Conservation (phyloP, 1,140 invertebrate genomes). For the Lepidotrigona ventralis region DNA sequence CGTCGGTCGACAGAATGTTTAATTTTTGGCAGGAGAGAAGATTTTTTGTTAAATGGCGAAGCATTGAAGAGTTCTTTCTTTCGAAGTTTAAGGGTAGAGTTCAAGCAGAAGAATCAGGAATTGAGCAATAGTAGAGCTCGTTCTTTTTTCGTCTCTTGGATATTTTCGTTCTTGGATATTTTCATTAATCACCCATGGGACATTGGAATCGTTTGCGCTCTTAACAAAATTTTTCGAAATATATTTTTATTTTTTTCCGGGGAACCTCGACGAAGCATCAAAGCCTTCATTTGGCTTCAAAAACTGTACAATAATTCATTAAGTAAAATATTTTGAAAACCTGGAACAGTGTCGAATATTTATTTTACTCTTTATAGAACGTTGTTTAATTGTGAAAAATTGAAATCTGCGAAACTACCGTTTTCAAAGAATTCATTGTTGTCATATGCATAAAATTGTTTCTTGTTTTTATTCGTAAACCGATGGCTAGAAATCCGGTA, state of each 20-base stretch:
- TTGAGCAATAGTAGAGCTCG: background rate
- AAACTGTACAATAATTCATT: too few relatives aligned
- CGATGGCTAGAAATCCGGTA: background rate
- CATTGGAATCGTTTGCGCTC: too few relatives aligned
- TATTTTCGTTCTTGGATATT: too few relatives aligned
- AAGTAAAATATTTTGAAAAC: too few relatives aligned
- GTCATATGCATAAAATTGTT: background rate
- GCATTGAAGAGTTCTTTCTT: background rate
- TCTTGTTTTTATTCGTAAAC: background rate
- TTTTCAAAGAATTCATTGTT: background rate
- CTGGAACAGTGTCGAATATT: too few relatives aligned
- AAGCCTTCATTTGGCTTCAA: too few relatives aligned
- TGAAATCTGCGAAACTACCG: background rate
- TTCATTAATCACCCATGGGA: too few relatives aligned
- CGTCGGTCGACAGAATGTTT: too few relatives aligned
- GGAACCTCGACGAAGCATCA: too few relatives aligned
- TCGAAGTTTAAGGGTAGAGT: background rate
- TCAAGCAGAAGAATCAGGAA: background rate
- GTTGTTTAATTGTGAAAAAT: background rate
- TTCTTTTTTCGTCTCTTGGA: background rate
- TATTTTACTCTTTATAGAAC: background rate
- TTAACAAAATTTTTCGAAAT: too few relatives aligned
- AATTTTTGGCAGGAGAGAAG: too few relatives aligned
- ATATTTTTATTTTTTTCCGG: too few relatives aligned
- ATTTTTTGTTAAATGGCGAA: background rate